These are phyloP conservation scores for Nephotettix cincticeps DNA, from an alignment of 1,140 invertebrate species.

Conservation along the genomic window DNA sequence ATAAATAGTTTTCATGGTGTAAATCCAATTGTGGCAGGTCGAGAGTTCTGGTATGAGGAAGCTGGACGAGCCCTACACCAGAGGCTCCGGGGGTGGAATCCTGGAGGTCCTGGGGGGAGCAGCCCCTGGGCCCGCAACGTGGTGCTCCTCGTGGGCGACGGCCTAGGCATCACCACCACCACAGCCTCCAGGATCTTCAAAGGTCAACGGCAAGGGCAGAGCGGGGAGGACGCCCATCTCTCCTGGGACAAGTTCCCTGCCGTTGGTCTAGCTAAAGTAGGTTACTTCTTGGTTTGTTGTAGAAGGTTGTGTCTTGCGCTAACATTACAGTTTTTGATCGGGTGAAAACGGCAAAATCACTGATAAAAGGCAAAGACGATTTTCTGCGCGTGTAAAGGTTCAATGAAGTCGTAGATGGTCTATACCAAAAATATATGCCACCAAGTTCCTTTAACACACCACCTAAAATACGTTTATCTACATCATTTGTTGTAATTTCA, in stretches of 20 bases:
- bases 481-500: no score
- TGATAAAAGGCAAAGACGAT: no score
- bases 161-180: constrained; percentile 74
- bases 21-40: no score
- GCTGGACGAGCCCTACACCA: constrained; percentile 33
- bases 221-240: constrained; percentile 65
- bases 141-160: constrained; percentile 79
- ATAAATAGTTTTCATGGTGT: no score
- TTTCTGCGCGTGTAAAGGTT: no score
- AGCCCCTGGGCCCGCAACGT: constrained; percentile 53
- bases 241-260: constrained; percentile 73
- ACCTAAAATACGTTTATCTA: no score
- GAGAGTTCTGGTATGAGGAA: constrained; percentile 43
- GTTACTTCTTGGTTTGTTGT: constrained; percentile 16
- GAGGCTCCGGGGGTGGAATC: constrained; percentile 25
- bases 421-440: no score
- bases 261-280: constrained; percentile 68
- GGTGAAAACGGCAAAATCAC: no score
- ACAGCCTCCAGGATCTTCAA: constrained; percentile 71
- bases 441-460: no score
- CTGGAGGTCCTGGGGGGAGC: background rate
- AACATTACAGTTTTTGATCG: no score
- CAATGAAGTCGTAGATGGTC: no score
- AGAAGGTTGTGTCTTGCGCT: no score
- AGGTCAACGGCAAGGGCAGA: constrained; percentile 50